Evolutionary conservation across 2,113 vertebrate genomes (phyloP).

Genomic region (Ammodytes dubius): DNA sequence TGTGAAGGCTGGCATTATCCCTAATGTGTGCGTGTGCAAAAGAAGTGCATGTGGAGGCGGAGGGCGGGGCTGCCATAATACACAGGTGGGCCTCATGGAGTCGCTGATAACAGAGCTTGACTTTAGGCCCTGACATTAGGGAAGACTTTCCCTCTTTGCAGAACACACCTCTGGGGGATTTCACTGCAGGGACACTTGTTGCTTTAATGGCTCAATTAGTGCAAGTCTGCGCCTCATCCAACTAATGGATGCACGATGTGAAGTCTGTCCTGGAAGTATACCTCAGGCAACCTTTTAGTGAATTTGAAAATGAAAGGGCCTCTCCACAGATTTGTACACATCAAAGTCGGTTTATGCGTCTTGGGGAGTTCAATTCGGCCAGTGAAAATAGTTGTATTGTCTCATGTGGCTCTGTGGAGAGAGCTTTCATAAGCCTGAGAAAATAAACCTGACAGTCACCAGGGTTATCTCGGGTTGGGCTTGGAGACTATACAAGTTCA

Average conservation of each 20-base stretch:
- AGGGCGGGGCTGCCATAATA: constrained; percentile 48
- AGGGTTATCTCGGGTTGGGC: not conserved
- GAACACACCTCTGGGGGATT: constrained; percentile 33
- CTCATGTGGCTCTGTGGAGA: not conserved
- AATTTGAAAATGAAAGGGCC: constrained; percentile 2
- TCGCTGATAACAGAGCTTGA: constrained; percentile 45
- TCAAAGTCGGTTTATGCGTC: constrained; percentile 1
- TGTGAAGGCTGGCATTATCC: constrained; percentile 72
- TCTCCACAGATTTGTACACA: constrained; percentile 7
- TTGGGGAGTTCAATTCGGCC: not conserved
- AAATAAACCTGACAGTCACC: not conserved
- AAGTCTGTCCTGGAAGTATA: constrained; percentile 13
- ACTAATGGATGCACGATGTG: constrained; percentile 17
- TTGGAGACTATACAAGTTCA: not conserved
- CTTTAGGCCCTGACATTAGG: constrained; percentile 32
- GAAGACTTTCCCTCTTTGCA: constrained; percentile 65
- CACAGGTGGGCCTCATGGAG: constrained; percentile 65
- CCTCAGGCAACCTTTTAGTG: not conserved
- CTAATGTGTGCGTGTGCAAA: constrained; percentile 25
- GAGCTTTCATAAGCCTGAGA: not conserved
- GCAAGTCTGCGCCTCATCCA: not conserved
- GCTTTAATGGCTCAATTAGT: constrained; percentile 25
- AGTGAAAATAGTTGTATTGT: constrained; percentile 18
- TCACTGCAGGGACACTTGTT: constrained; percentile 3
- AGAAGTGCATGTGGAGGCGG: constrained; percentile 30